These are phyloP conservation scores for Xestoiulus laeticollis DNA, from an alignment of 2,888 invertebrate species.

Conservation along the genomic window DNA sequence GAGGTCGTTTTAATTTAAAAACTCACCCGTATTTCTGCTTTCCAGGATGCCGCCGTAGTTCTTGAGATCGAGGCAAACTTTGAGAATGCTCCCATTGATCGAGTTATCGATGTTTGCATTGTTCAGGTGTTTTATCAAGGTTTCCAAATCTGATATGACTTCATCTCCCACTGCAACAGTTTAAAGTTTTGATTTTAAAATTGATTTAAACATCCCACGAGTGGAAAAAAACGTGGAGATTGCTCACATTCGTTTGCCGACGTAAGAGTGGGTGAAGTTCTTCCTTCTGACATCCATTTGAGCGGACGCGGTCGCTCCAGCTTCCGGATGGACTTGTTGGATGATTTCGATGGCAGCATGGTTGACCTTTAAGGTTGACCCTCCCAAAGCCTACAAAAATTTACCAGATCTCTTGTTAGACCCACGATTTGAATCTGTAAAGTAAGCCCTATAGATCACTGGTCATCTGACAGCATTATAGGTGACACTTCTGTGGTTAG, in stretches of 20 bases:
- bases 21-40: constrained; percentile 75
- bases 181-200: not conserved
- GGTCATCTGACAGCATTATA: not conserved
- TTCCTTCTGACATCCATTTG: constrained; percentile 51
- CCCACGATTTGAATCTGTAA: not conserved
- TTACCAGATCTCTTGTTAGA: not conserved
- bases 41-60: constrained; percentile 79
- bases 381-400: not conserved
- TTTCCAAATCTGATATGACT: constrained; percentile 82
- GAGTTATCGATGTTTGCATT: constrained; percentile 77
- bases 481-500: no score
- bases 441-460: not conserved
- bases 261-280: constrained; percentile 25
- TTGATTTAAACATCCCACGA: not conserved
- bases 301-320: constrained; percentile 54
- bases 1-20: not conserved
- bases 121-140: constrained; percentile 79
- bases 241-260: constrained; percentile 45
- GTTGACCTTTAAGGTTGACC: constrained; percentile 41
- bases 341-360: constrained; percentile 47
- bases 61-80: constrained; percentile 82
- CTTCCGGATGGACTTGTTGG: constrained; percentile 53
- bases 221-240: not conserved
- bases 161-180: constrained; percentile 67
- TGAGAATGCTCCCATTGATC: constrained; percentile 77